Percentiles rank a stretch among this genome's conserved stretches.
Conservation (phyloP, 2,888 invertebrate genomes). For the Drosophila helvetica region DNA sequence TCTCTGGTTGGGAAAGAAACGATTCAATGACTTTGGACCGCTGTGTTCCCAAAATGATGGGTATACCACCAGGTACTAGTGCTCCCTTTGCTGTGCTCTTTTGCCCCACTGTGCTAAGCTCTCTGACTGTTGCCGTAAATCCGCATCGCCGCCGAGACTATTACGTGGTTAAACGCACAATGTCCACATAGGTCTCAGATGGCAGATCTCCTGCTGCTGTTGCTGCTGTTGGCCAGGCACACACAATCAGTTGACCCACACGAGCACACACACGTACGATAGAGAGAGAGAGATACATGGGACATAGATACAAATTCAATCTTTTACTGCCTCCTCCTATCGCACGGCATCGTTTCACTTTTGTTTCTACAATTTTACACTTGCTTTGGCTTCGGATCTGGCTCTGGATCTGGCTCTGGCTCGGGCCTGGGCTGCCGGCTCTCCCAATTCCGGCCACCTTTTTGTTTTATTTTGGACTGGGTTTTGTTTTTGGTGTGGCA, state of each 20-base stretch:
- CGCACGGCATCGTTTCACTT: conserved; percentile 42
- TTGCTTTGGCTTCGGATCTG: conserved; percentile 33
- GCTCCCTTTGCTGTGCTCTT: background rate
- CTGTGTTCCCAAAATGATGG: conserved; percentile 34
- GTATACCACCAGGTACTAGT: conserved; percentile 2
- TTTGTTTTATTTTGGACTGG: conserved; percentile 32
- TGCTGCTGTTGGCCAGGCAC: conserved; percentile 42
- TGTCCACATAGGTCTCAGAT: conserved; percentile 50
- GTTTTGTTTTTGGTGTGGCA: conserved; percentile 36
- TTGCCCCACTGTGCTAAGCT: conserved; percentile 41
- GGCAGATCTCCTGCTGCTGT: conserved; percentile 27
- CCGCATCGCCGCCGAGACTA: conserved; percentile 47
- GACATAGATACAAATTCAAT: conserved; percentile 47
- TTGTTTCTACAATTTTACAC: conserved; percentile 51
- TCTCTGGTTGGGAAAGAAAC: background rate
- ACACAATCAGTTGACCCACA: conserved; percentile 45
- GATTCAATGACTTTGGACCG: background rate
- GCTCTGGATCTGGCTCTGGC: background rate
- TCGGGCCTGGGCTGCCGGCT: conserved; percentile 13
- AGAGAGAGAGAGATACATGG: conserved; percentile 24
- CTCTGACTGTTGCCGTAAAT: conserved; percentile 34
- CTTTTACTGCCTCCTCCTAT: conserved; percentile 45
- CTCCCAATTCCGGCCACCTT: conserved; percentile 10
- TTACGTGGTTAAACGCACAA: conserved; percentile 60
- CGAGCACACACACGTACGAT: background rate